These are phyloP conservation scores for Rhamnusium bicolor DNA, from an alignment of 2,888 invertebrate genomes.

Conservation along the genomic window DNA sequence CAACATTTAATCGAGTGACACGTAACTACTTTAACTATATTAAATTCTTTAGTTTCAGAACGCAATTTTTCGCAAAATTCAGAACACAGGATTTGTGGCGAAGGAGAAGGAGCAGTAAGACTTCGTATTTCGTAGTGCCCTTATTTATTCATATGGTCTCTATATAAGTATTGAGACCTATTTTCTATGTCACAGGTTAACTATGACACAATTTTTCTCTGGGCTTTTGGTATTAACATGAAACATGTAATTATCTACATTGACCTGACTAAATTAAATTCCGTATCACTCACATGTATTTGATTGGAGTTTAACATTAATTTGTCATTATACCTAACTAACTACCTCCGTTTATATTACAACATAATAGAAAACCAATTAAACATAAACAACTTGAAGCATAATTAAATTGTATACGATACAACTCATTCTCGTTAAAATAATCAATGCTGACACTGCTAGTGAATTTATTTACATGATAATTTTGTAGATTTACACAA, in stretches of 20 bases:
- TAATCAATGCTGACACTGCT: not conserved
- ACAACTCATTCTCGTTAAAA: not conserved
- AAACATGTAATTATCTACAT: not conserved
- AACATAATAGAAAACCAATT: not conserved
- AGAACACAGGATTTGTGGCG: no score
- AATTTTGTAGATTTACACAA: not conserved
- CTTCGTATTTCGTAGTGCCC: no score
- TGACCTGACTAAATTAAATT: not conserved
- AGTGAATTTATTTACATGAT: no score
- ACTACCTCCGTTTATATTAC: not conserved
- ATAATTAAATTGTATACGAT: not conserved
- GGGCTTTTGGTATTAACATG: not conserved
- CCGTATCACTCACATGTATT: not conserved
- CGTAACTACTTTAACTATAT: no score
- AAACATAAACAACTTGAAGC: not conserved
- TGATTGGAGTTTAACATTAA: constrained; percentile 6
- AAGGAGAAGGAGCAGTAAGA: no score
- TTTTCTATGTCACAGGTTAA: not conserved
- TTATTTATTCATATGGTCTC: no score
- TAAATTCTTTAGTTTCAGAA: no score
- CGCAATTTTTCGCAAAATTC: no score
- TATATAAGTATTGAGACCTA: no score
- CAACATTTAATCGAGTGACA: no score
- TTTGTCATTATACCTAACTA: constrained; percentile 4
- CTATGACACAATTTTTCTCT: not conserved